Conservation (phyloP, 2,888 invertebrate species). For the Carpatolechia fugitivella region DNA sequence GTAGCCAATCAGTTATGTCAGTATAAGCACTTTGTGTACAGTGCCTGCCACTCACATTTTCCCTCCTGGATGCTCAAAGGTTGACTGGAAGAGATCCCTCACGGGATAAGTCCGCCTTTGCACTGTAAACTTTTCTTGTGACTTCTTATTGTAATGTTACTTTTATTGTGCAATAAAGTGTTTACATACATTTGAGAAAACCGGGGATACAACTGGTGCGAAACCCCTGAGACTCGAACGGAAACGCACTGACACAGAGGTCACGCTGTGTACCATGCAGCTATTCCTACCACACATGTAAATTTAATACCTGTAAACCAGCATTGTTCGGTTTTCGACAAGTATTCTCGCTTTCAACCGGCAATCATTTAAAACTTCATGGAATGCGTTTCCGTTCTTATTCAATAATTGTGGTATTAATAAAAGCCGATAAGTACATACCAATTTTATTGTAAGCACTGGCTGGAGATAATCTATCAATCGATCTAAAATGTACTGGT, state of each 20-base stretch:
- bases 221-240: background rate
- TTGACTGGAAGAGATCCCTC: too few species aligned
- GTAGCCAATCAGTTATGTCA: too few species aligned
- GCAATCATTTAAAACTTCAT: background rate
- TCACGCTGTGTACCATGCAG: constrained; percentile 1
- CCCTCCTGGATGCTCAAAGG: too few species aligned
- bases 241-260: background rate
- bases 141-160: too few species aligned
- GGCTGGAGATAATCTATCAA: background rate
- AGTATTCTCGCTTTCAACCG: background rate
- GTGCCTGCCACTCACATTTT: too few species aligned
- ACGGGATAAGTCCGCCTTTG: too few species aligned
- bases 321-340: background rate
- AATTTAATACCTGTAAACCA: background rate
- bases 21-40: too few species aligned
- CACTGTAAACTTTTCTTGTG: too few species aligned
- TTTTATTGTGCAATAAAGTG: too few species aligned
- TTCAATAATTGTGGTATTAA: background rate
- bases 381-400: background rate
- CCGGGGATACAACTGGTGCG: background rate
- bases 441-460: background rate
- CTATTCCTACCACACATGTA: background rate
- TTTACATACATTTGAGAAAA: too few species aligned
- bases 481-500: background rate
- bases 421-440: background rate